These are phyloP conservation scores for Brienomyrus brachyistius DNA, from an alignment of 2,113 vertebrate species.

Conservation along the genomic window DNA sequence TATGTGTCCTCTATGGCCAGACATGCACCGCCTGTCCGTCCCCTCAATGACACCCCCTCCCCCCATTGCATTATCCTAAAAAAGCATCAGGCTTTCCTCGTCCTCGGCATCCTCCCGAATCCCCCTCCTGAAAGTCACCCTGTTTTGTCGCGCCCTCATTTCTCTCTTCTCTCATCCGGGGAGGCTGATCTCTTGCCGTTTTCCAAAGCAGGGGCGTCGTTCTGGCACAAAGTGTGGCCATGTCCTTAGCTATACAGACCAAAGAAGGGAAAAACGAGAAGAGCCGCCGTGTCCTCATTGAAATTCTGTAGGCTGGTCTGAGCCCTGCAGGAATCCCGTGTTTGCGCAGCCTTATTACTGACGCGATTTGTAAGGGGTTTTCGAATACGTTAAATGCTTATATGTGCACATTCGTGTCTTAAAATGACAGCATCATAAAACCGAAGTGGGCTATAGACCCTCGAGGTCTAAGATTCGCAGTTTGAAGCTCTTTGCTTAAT, in stretches of 20 bases:
- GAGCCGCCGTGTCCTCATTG: slow-evolving; percentile 10
- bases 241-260: background rate
- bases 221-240: background rate
- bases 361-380: background rate
- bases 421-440: background rate
- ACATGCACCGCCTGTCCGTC: slow-evolving; percentile 7
- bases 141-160: background rate
- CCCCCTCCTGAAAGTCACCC: background rate
- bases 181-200: background rate
- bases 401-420: background rate
- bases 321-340: slow-evolving; percentile 4
- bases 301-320: slow-evolving; percentile 7
- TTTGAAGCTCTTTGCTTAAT: background rate
- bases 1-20: slow-evolving; percentile 11
- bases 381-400: background rate
- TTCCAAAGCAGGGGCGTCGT: background rate
- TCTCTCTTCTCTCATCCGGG: background rate
- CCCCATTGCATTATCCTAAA: background rate
- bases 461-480: background rate
- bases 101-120: background rate
- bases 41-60: background rate
- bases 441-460: background rate
- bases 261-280: background rate
- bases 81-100: background rate
- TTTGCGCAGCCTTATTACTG: background rate